A percentile compares a stretch with the other conserved stretches of the same genome.
Evolutionary conservation across 1,140 invertebrate species (phyloP).

Genomic region (Drosophila nigrodunni): DNA sequence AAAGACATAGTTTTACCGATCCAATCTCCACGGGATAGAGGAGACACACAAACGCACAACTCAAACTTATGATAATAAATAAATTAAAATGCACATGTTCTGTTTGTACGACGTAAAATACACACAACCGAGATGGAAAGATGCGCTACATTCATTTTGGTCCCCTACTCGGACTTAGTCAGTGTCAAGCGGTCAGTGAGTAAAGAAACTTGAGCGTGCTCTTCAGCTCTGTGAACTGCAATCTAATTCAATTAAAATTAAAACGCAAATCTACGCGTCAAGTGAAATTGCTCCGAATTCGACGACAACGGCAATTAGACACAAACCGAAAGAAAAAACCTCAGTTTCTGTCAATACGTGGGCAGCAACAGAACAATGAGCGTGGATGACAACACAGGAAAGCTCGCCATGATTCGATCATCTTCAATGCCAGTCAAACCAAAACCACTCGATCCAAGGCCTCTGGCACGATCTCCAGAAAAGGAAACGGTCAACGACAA

Average conservation of each 20-base stretch:
- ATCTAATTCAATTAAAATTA: conserved; percentile 81
- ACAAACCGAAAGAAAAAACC: conserved; percentile 36
- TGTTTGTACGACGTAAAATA: conserved; percentile 11
- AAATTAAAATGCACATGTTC: conserved; percentile 70
- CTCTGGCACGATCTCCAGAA: conserved; percentile 70
- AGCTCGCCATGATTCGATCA: conserved; percentile 71
- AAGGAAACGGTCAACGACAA: conserved; percentile 77
- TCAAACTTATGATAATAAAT: conserved; percentile 61
- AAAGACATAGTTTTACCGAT: conserved; percentile 28
- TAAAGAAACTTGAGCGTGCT: conserved; percentile 38
- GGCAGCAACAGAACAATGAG: conserved; percentile 55
- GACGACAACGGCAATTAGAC: conserved; percentile 58
- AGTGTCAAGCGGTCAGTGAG: conserved; percentile 66
- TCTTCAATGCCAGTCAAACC: conserved; percentile 82
- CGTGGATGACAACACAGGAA: conserved; percentile 28
- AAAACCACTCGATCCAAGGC: conserved; percentile 64
- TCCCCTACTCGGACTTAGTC: conserved; percentile 29
- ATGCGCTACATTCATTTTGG: conserved; percentile 6
- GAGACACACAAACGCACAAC: conserved; percentile 31
- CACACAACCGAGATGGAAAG: conserved; percentile 6
- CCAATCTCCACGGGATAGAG: conserved; percentile 55
- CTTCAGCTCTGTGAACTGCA: conserved; percentile 44
- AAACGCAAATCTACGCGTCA: conserved; percentile 73
- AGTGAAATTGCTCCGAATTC: conserved; percentile 70
- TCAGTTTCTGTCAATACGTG: conserved; percentile 55